Percentiles rank a stretch among this genome's conserved stretches.
These are phyloP conservation scores for Amphiprion clarkii DNA, from an alignment of 2,797 vertebrate genomes.

Conservation along the genomic window DNA sequence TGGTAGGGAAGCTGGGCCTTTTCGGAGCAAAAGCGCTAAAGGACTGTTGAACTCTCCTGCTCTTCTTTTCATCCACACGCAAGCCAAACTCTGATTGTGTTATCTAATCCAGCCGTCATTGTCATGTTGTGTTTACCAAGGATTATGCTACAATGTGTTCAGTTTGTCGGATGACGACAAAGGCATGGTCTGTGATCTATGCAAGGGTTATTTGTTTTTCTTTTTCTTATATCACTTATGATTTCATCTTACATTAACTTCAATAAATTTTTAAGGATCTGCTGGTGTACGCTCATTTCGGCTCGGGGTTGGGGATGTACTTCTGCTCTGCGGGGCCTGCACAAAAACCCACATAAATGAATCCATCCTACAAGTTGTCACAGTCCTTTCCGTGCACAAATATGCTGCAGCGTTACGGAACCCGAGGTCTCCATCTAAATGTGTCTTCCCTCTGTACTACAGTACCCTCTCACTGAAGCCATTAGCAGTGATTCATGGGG, in stretches of 20 bases:
- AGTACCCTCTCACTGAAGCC: slow-evolving; percentile 61
- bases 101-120: slow-evolving; percentile 70
- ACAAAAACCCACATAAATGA: slow-evolving; percentile 22
- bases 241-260: slow-evolving; percentile 86
- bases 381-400: slow-evolving; percentile 30
- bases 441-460: slow-evolving; percentile 51
- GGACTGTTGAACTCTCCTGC: slow-evolving; percentile 71
- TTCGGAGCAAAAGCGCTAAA: slow-evolving; percentile 62
- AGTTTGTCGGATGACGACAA: slow-evolving; percentile 83
- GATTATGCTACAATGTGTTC: slow-evolving; percentile 79
- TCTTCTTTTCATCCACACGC: slow-evolving; percentile 72
- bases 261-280: slow-evolving; percentile 90
- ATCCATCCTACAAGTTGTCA: slow-evolving; percentile 20
- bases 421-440: slow-evolving; percentile 49
- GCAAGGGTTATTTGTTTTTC: slow-evolving; percentile 84
- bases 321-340: slow-evolving; percentile 6
- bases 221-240: slow-evolving; percentile 81
- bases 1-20: slow-evolving; percentile 45
- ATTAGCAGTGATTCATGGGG: slow-evolving; percentile 74
- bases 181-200: slow-evolving; percentile 90
- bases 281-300: slow-evolving; percentile 75
- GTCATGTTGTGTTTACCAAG: slow-evolving; percentile 75
- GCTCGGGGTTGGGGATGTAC: slow-evolving; percentile 2
- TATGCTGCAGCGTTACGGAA: slow-evolving; percentile 50
- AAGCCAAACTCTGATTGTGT: slow-evolving; percentile 73